phyloP scores from a whole-genome alignment of 2,113 vertebrate species.

The Probosciger aterrimus region DNA sequence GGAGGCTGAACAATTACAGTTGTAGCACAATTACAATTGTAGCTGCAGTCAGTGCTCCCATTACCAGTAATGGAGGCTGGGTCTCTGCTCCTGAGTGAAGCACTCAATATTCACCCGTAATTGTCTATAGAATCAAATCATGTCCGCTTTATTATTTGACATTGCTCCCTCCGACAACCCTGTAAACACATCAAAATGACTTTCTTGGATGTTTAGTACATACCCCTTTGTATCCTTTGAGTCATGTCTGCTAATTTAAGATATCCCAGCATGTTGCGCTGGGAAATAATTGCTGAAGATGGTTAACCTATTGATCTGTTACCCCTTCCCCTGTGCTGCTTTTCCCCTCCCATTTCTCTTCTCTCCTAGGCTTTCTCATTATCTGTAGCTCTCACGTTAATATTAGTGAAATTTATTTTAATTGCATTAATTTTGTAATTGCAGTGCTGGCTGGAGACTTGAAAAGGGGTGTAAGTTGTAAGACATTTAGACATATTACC shows the following conservation, averaged over 20 bases:
- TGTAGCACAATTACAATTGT: neutral
- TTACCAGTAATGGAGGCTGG: constrained; percentile 18
- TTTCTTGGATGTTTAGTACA: neutral
- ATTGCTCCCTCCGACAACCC: neutral
- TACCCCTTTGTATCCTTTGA: neutral
- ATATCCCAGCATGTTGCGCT: neutral
- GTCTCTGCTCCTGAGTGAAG: neutral
- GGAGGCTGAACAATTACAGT: neutral
- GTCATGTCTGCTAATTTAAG: neutral
- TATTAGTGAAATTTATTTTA: neutral
- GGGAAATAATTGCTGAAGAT: neutral
- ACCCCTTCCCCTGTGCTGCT: neutral
- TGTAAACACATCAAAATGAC: neutral
- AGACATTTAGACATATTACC: neutral
- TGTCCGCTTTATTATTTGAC: neutral
- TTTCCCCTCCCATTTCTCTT: neutral
- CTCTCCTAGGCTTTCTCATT: neutral
- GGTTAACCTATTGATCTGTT: neutral
- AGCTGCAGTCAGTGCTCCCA: neutral
- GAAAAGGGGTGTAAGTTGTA: neutral
- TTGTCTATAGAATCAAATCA: constrained; percentile 18
- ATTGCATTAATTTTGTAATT: neutral
- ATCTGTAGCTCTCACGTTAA: neutral
- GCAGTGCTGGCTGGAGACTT: neutral
- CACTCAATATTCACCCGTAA: neutral